These are phyloP conservation scores for Diaphora mendica DNA, from an alignment of 2,888 invertebrate species.

Conservation along the genomic window DNA sequence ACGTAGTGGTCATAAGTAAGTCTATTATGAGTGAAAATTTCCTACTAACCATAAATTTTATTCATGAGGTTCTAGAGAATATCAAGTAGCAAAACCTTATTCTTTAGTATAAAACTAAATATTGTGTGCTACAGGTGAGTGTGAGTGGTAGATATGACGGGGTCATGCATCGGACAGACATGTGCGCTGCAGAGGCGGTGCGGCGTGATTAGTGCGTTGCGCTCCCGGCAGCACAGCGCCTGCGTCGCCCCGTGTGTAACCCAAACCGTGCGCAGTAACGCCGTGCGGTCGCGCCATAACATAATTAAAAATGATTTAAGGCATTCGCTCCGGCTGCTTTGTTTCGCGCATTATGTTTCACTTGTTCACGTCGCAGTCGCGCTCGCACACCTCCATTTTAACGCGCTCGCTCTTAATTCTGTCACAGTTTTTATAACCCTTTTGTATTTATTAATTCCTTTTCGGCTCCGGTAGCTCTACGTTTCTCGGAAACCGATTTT, in stretches of 20 bases:
- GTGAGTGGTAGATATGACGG: conserved; percentile 52
- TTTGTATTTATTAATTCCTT: conserved; percentile 85
- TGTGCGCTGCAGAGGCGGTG: conserved; percentile 42
- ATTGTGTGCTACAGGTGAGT: conserved; percentile 34
- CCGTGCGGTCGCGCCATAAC: conserved; percentile 80
- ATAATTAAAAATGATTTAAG: conserved; percentile 87
- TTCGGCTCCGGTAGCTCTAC: conserved; percentile 84
- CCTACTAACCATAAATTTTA: not conserved
- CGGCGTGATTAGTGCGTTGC: conserved; percentile 53
- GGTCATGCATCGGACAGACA: conserved; percentile 63
- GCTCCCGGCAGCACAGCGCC: conserved; percentile 59
- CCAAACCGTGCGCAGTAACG: conserved; percentile 68
- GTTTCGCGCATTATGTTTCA: conserved; percentile 87
- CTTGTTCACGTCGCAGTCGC: conserved; percentile 82
- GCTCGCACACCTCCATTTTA: conserved; percentile 78
- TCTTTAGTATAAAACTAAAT: conserved; percentile 15
- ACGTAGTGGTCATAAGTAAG: not conserved
- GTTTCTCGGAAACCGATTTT: conserved; percentile 83
- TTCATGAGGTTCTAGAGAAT: not conserved
- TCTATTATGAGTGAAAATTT: not conserved
- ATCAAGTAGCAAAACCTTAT: conserved; percentile 18
- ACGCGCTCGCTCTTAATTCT: conserved; percentile 85
- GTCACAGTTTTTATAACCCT: conserved; percentile 85
- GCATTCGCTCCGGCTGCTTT: conserved; percentile 87
- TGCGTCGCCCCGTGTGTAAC: conserved; percentile 60